Evolutionary conservation across 2,113 vertebrate genomes (phyloP), one percentile per base, ranked within the genome.

Genomic region (Indicator maculatus): DNA sequence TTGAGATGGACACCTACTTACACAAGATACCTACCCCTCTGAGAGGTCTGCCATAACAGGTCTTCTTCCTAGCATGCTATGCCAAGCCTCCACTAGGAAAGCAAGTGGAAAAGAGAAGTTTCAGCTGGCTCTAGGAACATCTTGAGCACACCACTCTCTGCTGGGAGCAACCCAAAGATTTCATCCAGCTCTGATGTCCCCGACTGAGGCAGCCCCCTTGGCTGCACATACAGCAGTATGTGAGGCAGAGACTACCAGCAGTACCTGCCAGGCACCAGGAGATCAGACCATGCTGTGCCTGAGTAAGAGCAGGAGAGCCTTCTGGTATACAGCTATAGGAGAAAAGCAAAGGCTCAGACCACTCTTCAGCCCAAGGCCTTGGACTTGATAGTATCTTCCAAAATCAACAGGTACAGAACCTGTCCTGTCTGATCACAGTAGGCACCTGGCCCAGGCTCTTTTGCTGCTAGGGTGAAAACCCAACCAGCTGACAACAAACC

Each of bases 261-360:
- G 9, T 11, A 20, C 30, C 27, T 53, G 38, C 59, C 6, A 5
- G 13, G 36, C 38, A 11, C 23, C 3, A 4, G 11, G 12, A 44
- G 41, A 30, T 39, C 67, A 63, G 30, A 61, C 10, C 0, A 0
- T 65, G 39, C 31, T 56, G 30, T 0, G 4, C 18, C 5, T 50
- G 30, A 80, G 18, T 2, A 2, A 71, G 23, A 83, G 21, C n/a
- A n/a, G 0, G 0, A 86, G 36, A 74, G 16, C n/a, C 12, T 26
- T 59, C 63, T 79, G 41, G 33, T 86, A 31, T 76, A 7, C 69
- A 4, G 16, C 31, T 69, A 8, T 28, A 16, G 47, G 13, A 0
- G 4, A 77, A 60, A 83, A 55, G 8, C 15, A 61, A 84, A 74
- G 30, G 14, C 36, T 88, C 47, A 71, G 66, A 59, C 10, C 23